A percentile compares a stretch with the other conserved stretches of the same genome.
phyloP scores from a whole-genome alignment of 2,797 vertebrate genomes.

The Crocidura indochinensis region DNA sequence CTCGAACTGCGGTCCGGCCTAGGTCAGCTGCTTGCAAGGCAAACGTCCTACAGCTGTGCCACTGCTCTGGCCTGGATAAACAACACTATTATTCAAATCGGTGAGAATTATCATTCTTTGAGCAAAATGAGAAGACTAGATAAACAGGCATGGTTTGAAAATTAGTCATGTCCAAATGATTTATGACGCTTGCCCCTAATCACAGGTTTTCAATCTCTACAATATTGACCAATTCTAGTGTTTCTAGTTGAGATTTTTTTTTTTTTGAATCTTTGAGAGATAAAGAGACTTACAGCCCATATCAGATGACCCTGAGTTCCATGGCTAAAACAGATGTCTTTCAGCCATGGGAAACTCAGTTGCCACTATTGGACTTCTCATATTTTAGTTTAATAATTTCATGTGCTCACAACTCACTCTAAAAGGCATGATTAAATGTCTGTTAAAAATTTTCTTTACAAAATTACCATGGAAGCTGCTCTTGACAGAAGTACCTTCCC shows the following conservation, averaged over 20 bases:
- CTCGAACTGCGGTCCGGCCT: too few relatives aligned
- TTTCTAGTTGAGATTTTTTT: rapidly evolving
- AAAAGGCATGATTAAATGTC: background rate
- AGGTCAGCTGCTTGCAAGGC: too few relatives aligned
- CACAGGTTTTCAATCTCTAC: background rate
- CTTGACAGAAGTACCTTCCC: too few relatives aligned
- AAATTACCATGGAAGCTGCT: background rate
- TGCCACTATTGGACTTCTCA: rapidly evolving
- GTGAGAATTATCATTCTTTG: background rate
- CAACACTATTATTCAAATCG: background rate
- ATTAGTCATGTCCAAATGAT: background rate
- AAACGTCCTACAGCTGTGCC: too few relatives aligned
- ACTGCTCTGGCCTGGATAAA: too few relatives aligned
- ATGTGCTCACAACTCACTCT: background rate
- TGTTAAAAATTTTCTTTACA: background rate
- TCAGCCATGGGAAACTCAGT: rapidly evolving
- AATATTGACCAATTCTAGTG: background rate
- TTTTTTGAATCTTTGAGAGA: rapidly evolving
- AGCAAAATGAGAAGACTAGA: background rate
- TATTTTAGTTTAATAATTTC: too few relatives aligned
- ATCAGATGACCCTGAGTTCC: too few relatives aligned
- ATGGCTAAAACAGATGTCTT: background rate
- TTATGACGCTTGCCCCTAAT: too few relatives aligned
- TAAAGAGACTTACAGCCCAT: rapidly evolving
- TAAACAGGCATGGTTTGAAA: background rate